Evolutionary conservation across 2,888 invertebrate species (phyloP).

Genomic region (Rhagophthalmus giganteus): DNA sequence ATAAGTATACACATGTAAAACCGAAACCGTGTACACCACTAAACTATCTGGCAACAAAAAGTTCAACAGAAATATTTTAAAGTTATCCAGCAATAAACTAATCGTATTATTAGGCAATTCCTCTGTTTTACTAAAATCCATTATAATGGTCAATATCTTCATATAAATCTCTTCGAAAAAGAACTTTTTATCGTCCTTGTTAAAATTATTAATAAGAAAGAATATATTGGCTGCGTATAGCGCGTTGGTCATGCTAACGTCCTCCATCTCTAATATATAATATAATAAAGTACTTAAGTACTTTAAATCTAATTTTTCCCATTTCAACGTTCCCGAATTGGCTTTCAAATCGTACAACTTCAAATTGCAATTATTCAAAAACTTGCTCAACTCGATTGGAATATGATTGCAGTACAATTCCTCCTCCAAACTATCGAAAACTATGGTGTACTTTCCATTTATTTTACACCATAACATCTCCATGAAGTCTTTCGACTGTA

Average conservation of each 20-base stretch:
- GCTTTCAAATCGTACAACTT: not conserved
- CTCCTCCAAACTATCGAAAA: not conserved
- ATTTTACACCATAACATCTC: not conserved
- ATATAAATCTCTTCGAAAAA: not conserved
- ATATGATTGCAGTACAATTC: not conserved
- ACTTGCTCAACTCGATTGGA: not conserved
- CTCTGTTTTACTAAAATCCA: not conserved
- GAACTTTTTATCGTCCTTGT: not conserved
- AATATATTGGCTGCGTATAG: not conserved
- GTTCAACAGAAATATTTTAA: not conserved
- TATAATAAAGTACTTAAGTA: not conserved
- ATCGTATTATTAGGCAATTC: not conserved
- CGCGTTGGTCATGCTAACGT: not conserved
- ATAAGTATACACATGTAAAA: not conserved
- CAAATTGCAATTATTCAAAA: not conserved
- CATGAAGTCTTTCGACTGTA: not conserved
- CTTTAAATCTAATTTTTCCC: not conserved
- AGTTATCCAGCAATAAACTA: not conserved
- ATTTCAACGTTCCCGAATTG: not conserved
- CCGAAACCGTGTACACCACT: not conserved
- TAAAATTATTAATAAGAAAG: not conserved
- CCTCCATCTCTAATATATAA: not conserved
- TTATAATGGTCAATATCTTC: not conserved
- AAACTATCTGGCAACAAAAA: not conserved
- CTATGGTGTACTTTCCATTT: not conserved